These are phyloP conservation scores for Acanthosepion lycidas DNA, from an alignment of 2,888 invertebrate genomes.

Conservation along the genomic window DNA sequence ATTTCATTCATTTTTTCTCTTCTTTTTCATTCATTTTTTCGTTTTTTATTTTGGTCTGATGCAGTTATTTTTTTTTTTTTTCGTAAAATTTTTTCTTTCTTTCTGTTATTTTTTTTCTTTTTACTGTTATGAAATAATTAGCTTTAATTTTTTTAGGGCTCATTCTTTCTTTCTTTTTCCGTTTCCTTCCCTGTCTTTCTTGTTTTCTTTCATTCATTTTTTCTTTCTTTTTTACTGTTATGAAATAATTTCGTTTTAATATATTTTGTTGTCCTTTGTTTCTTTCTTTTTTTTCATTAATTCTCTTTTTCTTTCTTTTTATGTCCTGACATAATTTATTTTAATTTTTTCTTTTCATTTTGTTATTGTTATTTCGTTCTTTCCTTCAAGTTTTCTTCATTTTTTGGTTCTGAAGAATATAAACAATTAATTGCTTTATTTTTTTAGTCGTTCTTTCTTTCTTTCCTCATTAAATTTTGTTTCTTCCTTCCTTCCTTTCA, in stretches of 20 bases:
- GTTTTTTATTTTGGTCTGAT: neutral
- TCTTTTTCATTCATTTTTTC: neutral
- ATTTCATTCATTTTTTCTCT: neutral
- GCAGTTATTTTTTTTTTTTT: neutral
- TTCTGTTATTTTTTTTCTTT: neutral
- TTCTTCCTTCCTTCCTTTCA: too few species aligned
- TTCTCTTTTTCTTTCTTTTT: neutral
- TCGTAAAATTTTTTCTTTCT: neutral
- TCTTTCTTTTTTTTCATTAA: neutral
- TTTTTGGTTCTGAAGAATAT: neutral
- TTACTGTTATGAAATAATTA: neutral
- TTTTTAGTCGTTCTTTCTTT: neutral
- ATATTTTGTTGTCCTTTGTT: neutral
- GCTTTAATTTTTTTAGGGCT: neutral
- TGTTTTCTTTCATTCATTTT: neutral
- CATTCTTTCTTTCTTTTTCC: too few species aligned
- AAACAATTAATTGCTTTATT: neutral
- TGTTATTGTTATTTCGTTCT: neutral
- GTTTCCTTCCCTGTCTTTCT: too few species aligned
- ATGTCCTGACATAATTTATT: neutral
- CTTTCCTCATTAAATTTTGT: too few species aligned
- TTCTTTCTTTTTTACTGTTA: neutral
- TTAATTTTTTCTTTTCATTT: neutral
- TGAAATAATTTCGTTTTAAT: neutral
- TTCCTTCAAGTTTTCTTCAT: neutral